Evolutionary conservation across 1,140 invertebrate species (phyloP).

Genomic region (Myzus persicae): DNA sequence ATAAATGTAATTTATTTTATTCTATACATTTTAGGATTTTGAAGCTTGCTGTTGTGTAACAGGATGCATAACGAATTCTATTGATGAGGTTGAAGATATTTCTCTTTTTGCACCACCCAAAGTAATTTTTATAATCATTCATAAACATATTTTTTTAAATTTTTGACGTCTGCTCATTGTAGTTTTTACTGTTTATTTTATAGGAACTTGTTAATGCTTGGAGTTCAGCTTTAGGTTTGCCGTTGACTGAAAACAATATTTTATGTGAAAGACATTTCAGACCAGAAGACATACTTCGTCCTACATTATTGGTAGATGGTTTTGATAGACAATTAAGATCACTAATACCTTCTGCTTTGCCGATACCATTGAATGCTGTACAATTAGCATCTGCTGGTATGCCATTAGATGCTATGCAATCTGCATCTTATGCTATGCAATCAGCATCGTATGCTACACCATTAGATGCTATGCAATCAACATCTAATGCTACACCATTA

Average conservation of each 20-base stretch:
- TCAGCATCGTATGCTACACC: no score
- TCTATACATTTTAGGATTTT: neutral
- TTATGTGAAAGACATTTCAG: slow-evolving; percentile 25
- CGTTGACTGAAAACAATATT: neutral
- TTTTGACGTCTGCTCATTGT: neutral
- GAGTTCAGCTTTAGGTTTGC: neutral
- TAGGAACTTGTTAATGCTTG: neutral
- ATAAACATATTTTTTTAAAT: neutral
- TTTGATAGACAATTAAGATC: neutral
- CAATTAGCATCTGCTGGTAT: no score
- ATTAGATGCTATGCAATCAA: neutral
- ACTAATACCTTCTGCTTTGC: neutral
- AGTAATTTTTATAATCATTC: neutral
- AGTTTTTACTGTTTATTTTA: neutral
- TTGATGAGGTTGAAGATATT: neutral
- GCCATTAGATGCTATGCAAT: no score
- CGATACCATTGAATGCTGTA: neutral
- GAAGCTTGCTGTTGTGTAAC: neutral
- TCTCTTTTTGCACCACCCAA: neutral
- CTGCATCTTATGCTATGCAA: no score
- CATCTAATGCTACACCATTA: neutral
- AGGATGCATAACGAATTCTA: neutral
- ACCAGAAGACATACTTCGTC: neutral
- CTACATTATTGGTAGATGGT: no score
- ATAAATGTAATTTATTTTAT: neutral